Evolutionary conservation across 2,113 vertebrate species (phyloP), one percentile per base, ranked within the genome.

Genomic region (Cepphus grylle): DNA sequence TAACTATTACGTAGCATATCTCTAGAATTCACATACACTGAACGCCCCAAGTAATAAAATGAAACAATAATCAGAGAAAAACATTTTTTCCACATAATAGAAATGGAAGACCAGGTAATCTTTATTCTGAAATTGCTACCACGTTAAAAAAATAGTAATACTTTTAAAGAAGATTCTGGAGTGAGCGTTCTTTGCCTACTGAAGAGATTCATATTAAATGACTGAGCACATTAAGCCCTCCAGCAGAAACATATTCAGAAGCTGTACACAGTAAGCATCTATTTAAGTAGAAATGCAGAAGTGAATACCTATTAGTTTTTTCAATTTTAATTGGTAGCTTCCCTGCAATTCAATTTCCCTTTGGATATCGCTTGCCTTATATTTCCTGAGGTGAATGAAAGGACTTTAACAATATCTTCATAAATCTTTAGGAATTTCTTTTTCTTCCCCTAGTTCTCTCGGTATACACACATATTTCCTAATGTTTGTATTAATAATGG

Each of bases 291-390:
- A 97, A 92, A 95, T 69, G 78, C 80, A 94, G 92, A 84, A 70
- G 32, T 66, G 93, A 95, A 85, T 82, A 90, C 53, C 88, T 91
- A 94, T 96, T 93, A 66, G 59, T 9, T 86, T 67, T 92, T 93
- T 80, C 71, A 49, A 6, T 77, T 96, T 97, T 95, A 96, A 97
- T 93, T 95, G 89, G 91, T 40, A 94, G 67, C 87, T 89, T 88
- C 62, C 67, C 62, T 93, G 62, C 76, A 93, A 96, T 91, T 94
- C 85, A 94, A 96, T 92, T 96, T 96, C 73, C 85, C 80, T 85
- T 91, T 4, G 15, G 84, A 86, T 76, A 71, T 82, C 47, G 62
- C 93, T 66, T 95, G 65, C 67, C 67, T 85, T 27, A 10, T 61
- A 70, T 86, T 82, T 95, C 62, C 65, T 42, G 32, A 8, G 67